Evolutionary conservation across 2,797 vertebrate species (phyloP).

Genomic region (Echeneis naucrates): DNA sequence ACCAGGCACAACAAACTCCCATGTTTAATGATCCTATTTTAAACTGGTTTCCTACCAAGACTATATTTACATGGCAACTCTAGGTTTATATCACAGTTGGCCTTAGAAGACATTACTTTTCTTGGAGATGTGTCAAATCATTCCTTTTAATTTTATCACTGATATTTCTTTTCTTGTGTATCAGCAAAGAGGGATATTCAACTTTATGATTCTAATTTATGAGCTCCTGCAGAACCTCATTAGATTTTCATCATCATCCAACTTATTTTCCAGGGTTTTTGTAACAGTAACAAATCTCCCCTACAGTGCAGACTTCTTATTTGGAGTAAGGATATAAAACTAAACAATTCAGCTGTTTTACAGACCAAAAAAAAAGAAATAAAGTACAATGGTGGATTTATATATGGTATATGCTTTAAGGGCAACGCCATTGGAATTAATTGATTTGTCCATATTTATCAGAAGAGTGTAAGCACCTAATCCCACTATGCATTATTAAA

Average conservation of each 20-base stretch:
- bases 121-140: constrained; percentile 42
- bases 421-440: constrained; percentile 81
- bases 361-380: constrained; percentile 66
- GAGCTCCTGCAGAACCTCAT: constrained; percentile 52
- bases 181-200: constrained; percentile 29
- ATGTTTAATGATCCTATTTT: constrained; percentile 50
- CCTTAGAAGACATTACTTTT: constrained; percentile 39
- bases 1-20: constrained; percentile 41
- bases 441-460: constrained; percentile 85
- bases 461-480: constrained; percentile 81
- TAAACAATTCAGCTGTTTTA: constrained; percentile 48
- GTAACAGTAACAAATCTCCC: constrained; percentile 59
- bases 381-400: constrained; percentile 68
- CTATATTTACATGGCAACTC: constrained; percentile 49
- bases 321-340: constrained; percentile 56
- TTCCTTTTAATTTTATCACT: constrained; percentile 47
- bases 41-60: constrained; percentile 30
- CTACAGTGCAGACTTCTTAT: constrained; percentile 41
- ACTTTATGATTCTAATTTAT: constrained; percentile 62
- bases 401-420: constrained; percentile 62
- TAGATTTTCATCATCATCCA: constrained; percentile 56
- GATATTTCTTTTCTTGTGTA: constrained; percentile 39
- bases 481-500: constrained; percentile 86
- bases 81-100: constrained; percentile 35
- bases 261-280: constrained; percentile 57